Evolutionary conservation across 2,888 invertebrate genomes (phyloP), one percentile per base, ranked within the genome.

Genomic region (Sarcophaga variegata): DNA sequence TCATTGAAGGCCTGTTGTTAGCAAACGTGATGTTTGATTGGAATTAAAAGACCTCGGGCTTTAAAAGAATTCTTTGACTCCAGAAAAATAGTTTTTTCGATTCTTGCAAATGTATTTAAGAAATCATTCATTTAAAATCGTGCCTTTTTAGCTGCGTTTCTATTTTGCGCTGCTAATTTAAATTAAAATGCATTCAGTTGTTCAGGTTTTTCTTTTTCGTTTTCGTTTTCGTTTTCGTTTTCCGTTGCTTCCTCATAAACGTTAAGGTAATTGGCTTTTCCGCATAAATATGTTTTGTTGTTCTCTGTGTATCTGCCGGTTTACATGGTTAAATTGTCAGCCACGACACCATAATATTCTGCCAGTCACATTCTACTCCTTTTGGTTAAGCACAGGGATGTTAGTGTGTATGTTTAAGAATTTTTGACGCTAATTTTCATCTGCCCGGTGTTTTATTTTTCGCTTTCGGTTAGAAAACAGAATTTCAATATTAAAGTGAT

Each of bases 151-250:
- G 4, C 25, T 12, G 3, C 60, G 12, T 60, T 77, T 14, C 12
- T 47, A 37, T 37, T n/a, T 63, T 11, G 6, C 2, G 72, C 27
- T 60, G 63, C 54, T 83, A 75, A 83, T 75, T 83, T 70, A 74
- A 79, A 83, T 79, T 70, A 75, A 83, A 83, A 74, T 83, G 27
- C 45, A 17, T 54, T 54, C 17, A 12, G 54, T 54, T 54, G n/a
- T 75, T 71, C 49, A 70, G 25, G 74, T 74, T 74, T 62, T 12
- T 69, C 37, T 37, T 37, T 37, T 37, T 37, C 37, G 27, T 63
- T 70, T 70, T 59, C 54, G 22, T 22, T 22, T 22, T 66, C 27
- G 37, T 66, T 74, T 27, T 27, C 49, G 69, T 63, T 70, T 70
- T 59, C 54, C 17, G 66, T 79, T 14, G 27, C 69, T 81, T 70